Base-by-base conservation (phyloP, 2,888 invertebrate genomes). In the Eutolmus rufibarbis region DNA sequence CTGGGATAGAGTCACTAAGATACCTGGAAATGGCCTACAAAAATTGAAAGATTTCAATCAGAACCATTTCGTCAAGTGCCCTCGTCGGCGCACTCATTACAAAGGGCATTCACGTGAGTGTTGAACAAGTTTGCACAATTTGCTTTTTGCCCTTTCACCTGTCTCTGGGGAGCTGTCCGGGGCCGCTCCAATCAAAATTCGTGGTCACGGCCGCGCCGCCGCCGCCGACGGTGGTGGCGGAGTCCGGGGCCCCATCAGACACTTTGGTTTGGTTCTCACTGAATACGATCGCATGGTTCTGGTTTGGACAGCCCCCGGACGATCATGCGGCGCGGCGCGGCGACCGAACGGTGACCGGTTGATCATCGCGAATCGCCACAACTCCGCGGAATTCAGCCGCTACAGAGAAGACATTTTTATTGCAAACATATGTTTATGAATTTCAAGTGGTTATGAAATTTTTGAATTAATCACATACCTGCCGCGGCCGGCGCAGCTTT, bases 391-490 rank as follows among this genome's bases (percentile, higher is more conserved):
- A 74, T 89, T 88, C 66, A 19, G 1, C 66, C 66, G 66, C 28
- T 23, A 28, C 28, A 66, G 66, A 66, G 56, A 19, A 46, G 66
- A 66, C 66, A 66, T 66, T 89, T 89, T 90, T 89, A 90, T 89
- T 90, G 89, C 89, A 79, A 89, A 90, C 89, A 90, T 89, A 90
- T 90, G 89, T 90, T 90, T 90, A 90, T 90, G 89, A 90, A 90
- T 90, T 89, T 90, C 88, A 89, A 90, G 86, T 88, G 89, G 89
- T 88, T 89, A 87, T 87, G 87, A 88, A 88, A 87, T 85, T 86
- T 74, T 74, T 85, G 74, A 85, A 74, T 85, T 74, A 74, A 85
- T 85, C 37, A 28, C 37, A 74, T 85, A 34, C 82, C 46, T 87
- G 74, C 88, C 66, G 66, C 66, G 66, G 87, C 88, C 88, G 86